These are phyloP conservation scores for Coendou prehensilis DNA, from an alignment of 2,797 vertebrate species.

Conservation along the genomic window DNA sequence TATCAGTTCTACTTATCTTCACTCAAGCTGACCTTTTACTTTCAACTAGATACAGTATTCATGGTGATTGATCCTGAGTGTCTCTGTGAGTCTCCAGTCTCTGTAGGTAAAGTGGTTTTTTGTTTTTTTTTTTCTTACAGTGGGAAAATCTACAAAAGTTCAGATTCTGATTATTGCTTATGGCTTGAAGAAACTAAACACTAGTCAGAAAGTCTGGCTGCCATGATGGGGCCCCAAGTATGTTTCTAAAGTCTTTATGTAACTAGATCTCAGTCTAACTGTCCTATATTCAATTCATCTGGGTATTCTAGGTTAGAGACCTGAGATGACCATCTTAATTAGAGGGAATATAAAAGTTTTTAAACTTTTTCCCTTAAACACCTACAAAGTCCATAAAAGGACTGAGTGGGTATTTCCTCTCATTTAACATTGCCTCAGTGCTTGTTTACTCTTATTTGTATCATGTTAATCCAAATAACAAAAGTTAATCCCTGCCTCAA, in stretches of 20 bases:
- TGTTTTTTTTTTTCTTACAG: neutral
- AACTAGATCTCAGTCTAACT: neutral
- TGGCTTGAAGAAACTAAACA: neutral
- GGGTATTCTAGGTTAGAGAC: neutral
- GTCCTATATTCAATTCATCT: neutral
- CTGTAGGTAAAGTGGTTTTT: conserved; percentile 78
- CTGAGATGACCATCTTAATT: neutral
- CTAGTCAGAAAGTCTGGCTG: neutral
- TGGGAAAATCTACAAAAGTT: neutral
- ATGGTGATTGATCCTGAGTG: conserved; percentile 85
- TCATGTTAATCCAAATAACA: neutral
- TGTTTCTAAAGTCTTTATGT: neutral
- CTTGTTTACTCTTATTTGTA: neutral
- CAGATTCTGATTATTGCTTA: neutral
- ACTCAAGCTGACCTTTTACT: conserved; percentile 85
- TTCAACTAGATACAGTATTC: conserved; percentile 63
- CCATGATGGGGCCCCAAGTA: neutral
- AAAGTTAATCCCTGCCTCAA: neutral
- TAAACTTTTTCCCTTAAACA: neutral
- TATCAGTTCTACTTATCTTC: conserved; percentile 78
- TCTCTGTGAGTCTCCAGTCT: conserved; percentile 78
- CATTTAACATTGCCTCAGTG: neutral
- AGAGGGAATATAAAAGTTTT: neutral
- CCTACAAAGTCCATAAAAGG: neutral
- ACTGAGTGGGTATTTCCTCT: neutral